Conservation (phyloP, 2,888 invertebrate genomes). For the Axea sp. region DNA sequence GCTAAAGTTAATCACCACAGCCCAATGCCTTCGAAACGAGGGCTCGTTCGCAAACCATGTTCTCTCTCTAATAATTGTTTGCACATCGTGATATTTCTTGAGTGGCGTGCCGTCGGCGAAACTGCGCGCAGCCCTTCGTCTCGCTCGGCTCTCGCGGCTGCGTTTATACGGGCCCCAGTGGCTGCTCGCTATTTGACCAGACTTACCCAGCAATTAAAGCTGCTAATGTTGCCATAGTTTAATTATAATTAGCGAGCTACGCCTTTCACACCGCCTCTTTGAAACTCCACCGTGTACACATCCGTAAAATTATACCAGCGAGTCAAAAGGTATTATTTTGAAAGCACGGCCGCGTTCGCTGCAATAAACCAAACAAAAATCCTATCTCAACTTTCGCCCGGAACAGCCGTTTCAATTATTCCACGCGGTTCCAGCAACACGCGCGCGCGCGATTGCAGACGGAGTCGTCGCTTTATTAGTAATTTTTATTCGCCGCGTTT, state of each 20-base stretch:
- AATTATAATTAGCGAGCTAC: conserved; percentile 79
- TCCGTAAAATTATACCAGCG: conserved; percentile 50
- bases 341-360: not conserved
- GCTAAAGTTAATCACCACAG: conserved; percentile 19
- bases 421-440: too few species aligned
- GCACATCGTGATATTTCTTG: conserved; percentile 47
- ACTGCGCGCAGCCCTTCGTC: conserved; percentile 27
- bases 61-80: conserved; percentile 41
- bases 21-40: conserved; percentile 1
- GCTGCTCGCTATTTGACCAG: conserved; percentile 74
- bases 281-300: conserved; percentile 59
- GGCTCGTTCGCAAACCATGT: too few species aligned
- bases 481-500: too few species aligned
- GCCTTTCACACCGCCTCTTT: conserved; percentile 77
- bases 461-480: too few species aligned
- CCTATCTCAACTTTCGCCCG: not conserved
- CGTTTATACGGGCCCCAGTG: conserved; percentile 60
- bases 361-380: conserved; percentile 8
- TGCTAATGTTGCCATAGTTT: conserved; percentile 77
- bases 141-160: conserved; percentile 14
- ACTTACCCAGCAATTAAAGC: conserved; percentile 78
- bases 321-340: conserved; percentile 37
- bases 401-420: too few species aligned
- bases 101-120: conserved; percentile 55
- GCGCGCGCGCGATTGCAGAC: too few species aligned